A percentile compares a stretch with the other conserved stretches of the same genome.
Conservation (phyloP, 2,113 vertebrate genomes). For the Hippolais icterina region DNA sequence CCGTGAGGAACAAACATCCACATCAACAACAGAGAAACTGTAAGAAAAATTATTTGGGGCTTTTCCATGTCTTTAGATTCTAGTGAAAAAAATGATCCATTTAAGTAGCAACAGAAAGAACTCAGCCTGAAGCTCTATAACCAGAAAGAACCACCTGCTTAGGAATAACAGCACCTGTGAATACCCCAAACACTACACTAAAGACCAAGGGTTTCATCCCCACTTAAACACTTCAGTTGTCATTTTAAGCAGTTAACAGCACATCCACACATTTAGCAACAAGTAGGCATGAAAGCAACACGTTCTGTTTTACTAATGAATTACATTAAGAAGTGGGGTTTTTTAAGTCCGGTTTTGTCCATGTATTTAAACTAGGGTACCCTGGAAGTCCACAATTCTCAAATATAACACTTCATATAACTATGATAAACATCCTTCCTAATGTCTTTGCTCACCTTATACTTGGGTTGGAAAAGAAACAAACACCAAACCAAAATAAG, state of each 20-base stretch:
- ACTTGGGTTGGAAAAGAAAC: neutral
- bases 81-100: neutral
- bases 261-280: neutral
- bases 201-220: neutral
- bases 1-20: neutral
- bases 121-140: neutral
- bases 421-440: neutral
- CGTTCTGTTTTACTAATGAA: neutral
- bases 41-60: neutral
- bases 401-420: neutral
- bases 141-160: neutral
- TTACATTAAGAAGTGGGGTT: accelerated
- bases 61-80: neutral
- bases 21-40: neutral
- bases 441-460: neutral
- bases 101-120: neutral
- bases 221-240: neutral
- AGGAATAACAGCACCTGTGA: neutral
- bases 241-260: neutral
- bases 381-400: neutral
- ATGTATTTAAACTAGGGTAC: neutral
- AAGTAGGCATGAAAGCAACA: neutral
- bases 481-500: neutral
- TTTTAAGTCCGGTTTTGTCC: neutral
- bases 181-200: neutral